phyloP scores from a whole-genome alignment of 2,113 vertebrate genomes.

The Tetrax tetrax region DNA sequence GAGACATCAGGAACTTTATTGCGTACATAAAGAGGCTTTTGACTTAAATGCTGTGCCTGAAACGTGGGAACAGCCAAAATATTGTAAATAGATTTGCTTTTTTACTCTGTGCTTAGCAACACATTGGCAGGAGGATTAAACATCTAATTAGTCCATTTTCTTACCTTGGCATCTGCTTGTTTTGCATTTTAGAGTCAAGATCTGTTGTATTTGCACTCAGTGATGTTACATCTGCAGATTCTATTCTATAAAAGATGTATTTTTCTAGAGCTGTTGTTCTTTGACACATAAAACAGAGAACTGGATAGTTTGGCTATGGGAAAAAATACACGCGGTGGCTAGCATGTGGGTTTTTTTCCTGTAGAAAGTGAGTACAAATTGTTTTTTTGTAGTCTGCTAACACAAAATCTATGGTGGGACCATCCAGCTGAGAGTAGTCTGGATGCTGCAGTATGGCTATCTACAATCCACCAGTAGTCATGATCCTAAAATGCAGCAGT shows the following conservation, averaged over 20 bases:
- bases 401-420: background rate
- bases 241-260: background rate
- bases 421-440: background rate
- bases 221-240: background rate
- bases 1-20: background rate
- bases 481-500: background rate
- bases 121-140: background rate
- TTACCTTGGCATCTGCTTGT: background rate
- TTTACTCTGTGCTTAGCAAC: background rate
- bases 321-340: background rate
- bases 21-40: background rate
- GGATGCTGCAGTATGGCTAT: background rate
- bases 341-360: background rate
- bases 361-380: background rate
- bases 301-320: background rate
- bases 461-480: accelerated
- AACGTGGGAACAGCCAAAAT: background rate
- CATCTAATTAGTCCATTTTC: background rate
- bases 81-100: background rate
- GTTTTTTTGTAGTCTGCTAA: background rate
- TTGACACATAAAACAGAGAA: background rate
- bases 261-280: background rate
- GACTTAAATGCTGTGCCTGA: background rate
- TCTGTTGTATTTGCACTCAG: background rate
- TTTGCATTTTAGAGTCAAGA: background rate